Conservation (phyloP, 2,113 vertebrate genomes). For the Cheirogaleus medius region DNA sequence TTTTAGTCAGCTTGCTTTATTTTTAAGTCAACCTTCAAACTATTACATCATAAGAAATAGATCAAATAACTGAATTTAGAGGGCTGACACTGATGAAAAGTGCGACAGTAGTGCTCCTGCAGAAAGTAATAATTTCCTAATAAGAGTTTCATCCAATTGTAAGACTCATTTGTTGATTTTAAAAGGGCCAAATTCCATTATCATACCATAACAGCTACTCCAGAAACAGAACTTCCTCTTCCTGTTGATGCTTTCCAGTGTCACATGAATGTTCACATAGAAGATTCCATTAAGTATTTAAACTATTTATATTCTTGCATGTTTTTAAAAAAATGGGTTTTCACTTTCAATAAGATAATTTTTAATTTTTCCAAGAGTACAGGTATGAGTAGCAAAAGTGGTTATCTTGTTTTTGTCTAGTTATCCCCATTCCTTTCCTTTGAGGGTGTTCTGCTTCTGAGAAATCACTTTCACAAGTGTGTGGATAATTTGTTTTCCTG, state of each 20-base stretch:
- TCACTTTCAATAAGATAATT: background rate
- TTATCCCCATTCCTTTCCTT: background rate
- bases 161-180: conserved; percentile 77
- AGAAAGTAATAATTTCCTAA: conserved; percentile 55
- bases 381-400: background rate
- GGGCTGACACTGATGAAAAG: conserved; percentile 23
- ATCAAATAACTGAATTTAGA: conserved; percentile 12
- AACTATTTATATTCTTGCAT: conserved; percentile 32
- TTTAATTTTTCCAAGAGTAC: background rate
- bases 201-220: conserved; percentile 71
- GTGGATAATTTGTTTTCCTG: conserved; percentile 43
- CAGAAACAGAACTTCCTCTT: conserved; percentile 75
- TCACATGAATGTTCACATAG: conserved; percentile 75
- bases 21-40: background rate
- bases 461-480: background rate
- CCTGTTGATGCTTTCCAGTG: conserved; percentile 80
- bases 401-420: background rate
- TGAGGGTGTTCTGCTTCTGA: conserved; percentile 40
- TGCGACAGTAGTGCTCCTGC: background rate
- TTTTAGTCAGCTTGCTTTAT: background rate
- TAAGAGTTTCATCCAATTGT: conserved; percentile 37
- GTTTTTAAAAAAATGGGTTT: conserved; percentile 17
- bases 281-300: conserved; percentile 66
- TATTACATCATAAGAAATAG: background rate
- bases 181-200: conserved; percentile 79